Evolutionary conservation across 2,797 vertebrate species (phyloP).

Genomic region (Novumbra hubbsi): DNA sequence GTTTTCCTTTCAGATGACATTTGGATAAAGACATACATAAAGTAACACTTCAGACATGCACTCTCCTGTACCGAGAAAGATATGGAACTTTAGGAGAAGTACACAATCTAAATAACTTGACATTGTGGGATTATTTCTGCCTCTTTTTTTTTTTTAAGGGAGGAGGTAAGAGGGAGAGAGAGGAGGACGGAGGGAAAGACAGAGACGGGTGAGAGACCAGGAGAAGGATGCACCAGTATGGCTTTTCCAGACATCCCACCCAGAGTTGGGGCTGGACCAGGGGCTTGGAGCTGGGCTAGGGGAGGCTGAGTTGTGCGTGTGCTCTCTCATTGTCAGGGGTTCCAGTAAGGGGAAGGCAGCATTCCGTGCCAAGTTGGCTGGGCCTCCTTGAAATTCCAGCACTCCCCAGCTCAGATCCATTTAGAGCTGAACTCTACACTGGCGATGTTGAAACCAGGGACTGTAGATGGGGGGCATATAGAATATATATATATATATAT

Average conservation of each 20-base stretch:
- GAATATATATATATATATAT: no score
- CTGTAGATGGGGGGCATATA: constrained; percentile 70
- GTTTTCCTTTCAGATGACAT: constrained; percentile 18
- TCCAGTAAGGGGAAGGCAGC: constrained; percentile 70
- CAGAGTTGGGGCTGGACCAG: constrained; percentile 20
- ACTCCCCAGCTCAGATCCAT: constrained; percentile 64
- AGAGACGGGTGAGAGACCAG: constrained; percentile 40
- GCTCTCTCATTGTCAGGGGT: constrained; percentile 69
- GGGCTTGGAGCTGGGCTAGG: constrained; percentile 22
- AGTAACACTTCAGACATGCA: background rate
- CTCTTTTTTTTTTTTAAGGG: constrained; percentile 23
- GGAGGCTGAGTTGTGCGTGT: constrained; percentile 16
- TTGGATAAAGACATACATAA: constrained; percentile 14
- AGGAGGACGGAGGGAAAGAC: constrained; percentile 31
- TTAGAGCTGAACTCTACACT: constrained; percentile 68
- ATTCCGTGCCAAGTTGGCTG: constrained; percentile 72
- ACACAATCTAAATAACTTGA: constrained; percentile 27
- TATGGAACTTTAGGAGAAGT: background rate
- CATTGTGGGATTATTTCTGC: constrained; percentile 18
- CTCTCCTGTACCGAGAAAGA: background rate
- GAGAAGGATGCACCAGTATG: constrained; percentile 51
- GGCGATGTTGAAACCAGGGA: constrained; percentile 72
- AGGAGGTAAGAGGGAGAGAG: constrained; percentile 18
- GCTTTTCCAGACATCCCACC: constrained; percentile 70
- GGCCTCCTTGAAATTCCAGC: constrained; percentile 64